These are phyloP conservation scores for Alcedo quadribrachys DNA, from an alignment of 2,797 vertebrate genomes.

Conservation along the genomic window DNA sequence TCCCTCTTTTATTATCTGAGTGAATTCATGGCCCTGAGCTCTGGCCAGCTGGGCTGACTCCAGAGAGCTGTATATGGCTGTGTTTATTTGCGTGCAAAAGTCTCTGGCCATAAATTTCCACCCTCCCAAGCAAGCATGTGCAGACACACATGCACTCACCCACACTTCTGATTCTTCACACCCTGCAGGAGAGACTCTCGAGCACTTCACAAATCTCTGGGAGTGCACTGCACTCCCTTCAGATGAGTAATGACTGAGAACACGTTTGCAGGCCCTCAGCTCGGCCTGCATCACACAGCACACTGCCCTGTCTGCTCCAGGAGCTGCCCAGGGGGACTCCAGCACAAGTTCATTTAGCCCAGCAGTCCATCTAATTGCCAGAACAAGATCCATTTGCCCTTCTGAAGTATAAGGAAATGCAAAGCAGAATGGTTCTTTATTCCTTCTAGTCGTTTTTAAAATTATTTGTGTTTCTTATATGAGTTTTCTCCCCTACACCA, in stretches of 20 bases:
- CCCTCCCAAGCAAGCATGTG: neutral
- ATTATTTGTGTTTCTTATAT: neutral
- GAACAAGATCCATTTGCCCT: neutral
- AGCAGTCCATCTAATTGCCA: neutral
- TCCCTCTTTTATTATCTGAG: neutral
- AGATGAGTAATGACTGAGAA: constrained; percentile 33
- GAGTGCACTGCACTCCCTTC: neutral
- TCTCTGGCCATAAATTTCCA: constrained; percentile 30
- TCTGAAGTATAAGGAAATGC: neutral
- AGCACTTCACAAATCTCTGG: constrained; percentile 54
- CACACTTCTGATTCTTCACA: constrained; percentile 7
- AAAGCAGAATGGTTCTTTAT: neutral
- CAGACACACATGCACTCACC: neutral
- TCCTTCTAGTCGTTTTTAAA: neutral
- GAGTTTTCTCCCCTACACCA: neutral
- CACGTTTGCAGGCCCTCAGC: constrained; percentile 15
- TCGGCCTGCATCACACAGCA: constrained; percentile 29
- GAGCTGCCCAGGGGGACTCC: neutral
- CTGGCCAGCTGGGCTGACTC: neutral
- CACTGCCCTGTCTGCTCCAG: neutral
- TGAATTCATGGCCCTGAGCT: neutral
- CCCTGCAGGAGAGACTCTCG: constrained; percentile 21
- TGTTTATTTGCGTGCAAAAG: constrained; percentile 8
- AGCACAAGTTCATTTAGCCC: constrained; percentile 36
- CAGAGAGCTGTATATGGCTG: neutral